Evolutionary conservation across 2,888 invertebrate genomes (phyloP).

Genomic region (Drosophila suboccidentalis): DNA sequence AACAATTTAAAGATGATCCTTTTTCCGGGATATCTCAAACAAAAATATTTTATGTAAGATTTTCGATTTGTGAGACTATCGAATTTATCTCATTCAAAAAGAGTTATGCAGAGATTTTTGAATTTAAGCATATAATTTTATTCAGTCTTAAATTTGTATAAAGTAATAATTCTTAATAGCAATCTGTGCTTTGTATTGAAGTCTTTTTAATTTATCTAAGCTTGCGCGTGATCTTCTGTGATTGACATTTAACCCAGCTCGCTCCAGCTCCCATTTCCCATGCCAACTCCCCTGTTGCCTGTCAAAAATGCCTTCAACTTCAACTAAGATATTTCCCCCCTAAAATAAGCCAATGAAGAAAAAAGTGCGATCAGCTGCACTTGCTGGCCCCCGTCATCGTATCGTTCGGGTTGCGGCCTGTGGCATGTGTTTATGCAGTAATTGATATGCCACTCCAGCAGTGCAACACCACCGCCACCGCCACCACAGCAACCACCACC

Average conservation of each 20-base stretch:
- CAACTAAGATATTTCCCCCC: constrained; percentile 13
- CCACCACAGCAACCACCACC: constrained; percentile 17
- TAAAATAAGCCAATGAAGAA: not conserved
- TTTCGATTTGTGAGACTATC: too few relatives aligned
- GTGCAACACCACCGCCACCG: constrained; percentile 34
- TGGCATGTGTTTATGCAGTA: constrained; percentile 83
- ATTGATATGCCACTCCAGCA: constrained; percentile 83
- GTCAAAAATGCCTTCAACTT: constrained; percentile 60
- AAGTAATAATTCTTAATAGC: not conserved
- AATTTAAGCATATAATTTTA: too few relatives aligned
- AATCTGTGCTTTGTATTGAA: not conserved
- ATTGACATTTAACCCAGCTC: constrained; percentile 68
- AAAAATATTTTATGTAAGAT: too few relatives aligned
- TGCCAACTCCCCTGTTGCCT: constrained; percentile 35
- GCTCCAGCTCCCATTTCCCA: not conserved
- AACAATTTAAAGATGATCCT: too few relatives aligned
- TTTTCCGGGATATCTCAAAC: too few relatives aligned
- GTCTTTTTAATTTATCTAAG: constrained; percentile 4
- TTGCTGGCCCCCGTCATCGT: constrained; percentile 37
- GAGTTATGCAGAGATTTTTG: too few relatives aligned
- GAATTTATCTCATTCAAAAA: too few relatives aligned
- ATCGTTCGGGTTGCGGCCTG: constrained; percentile 22
- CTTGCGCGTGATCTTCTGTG: constrained; percentile 45
- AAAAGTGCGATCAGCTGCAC: constrained; percentile 82
- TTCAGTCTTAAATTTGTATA: too few relatives aligned